Evolutionary conservation across 2,113 vertebrate species (phyloP).

Genomic region (Planiliza haematocheilus): DNA sequence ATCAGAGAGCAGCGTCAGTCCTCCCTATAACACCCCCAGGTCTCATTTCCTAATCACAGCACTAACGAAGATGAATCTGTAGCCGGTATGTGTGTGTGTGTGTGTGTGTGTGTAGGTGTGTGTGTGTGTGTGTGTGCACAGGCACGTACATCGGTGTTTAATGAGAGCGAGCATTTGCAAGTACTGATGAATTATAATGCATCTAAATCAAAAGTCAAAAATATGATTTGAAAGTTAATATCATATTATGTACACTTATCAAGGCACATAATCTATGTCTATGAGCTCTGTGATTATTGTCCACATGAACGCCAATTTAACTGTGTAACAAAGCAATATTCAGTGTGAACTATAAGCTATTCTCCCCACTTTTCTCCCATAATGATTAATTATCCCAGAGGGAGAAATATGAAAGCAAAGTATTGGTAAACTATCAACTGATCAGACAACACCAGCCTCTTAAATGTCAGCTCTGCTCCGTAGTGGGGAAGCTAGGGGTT

Average conservation of each 20-base stretch:
- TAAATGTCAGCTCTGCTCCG: slow-evolving; percentile 28
- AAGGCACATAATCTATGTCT: neutral
- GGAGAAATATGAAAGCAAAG: slow-evolving; percentile 27
- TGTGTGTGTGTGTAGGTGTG: neutral
- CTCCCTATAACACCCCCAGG: slow-evolving; percentile 53
- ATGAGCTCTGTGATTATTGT: no score
- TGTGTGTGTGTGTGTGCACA: slow-evolving; percentile 4
- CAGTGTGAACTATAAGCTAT: neutral
- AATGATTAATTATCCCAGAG: slow-evolving; percentile 1
- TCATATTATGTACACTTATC: neutral
- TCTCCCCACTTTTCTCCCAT: neutral
- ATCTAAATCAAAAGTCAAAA: slow-evolving; percentile 3
- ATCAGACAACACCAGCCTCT: slow-evolving; percentile 24
- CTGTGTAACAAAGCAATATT: slow-evolving; percentile 6
- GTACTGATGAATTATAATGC: neutral
- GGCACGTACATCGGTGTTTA: slow-evolving; percentile 7
- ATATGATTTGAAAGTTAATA: neutral
- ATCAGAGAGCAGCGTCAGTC: slow-evolving; percentile 50
- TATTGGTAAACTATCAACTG: slow-evolving; percentile 38
- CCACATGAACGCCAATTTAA: neutral
- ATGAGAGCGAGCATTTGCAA: slow-evolving; percentile 9
- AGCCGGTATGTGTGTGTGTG: neutral
- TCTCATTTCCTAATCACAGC: slow-evolving; percentile 64
- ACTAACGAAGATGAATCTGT: slow-evolving; percentile 67
- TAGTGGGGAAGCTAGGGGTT: neutral